Percentiles rank a stretch among this genome's conserved stretches.
Conservation (phyloP, 1,140 invertebrate species). For the Drosophila truncata region DNA sequence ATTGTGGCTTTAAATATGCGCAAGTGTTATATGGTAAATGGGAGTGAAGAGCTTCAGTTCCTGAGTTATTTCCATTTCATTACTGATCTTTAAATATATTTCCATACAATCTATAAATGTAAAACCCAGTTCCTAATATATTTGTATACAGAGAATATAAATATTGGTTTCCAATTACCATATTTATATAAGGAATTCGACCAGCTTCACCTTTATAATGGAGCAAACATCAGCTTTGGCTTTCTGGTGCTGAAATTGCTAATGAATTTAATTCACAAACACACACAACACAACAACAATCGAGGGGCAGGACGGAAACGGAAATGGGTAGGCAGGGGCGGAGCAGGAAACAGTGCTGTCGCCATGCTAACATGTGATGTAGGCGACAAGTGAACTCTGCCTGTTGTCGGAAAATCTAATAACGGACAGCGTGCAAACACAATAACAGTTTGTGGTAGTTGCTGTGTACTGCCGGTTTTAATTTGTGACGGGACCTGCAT, state of each 20-base stretch:
- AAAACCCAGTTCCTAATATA: neutral
- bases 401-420: conserved; percentile 72
- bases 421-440: conserved; percentile 63
- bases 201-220: neutral
- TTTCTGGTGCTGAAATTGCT: conserved; percentile 42
- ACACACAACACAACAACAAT: neutral
- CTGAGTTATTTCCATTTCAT: neutral
- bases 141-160: neutral
- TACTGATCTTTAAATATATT: conserved; percentile 7
- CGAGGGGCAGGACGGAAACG: neutral
- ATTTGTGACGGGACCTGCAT: conserved; percentile 72
- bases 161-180: neutral
- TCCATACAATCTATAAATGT: neutral
- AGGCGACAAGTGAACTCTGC: conserved; percentile 67
- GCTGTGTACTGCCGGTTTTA: conserved; percentile 58
- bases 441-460: conserved; percentile 57
- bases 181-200: neutral
- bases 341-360: conserved; percentile 23
- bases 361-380: conserved; percentile 46
- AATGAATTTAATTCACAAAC: conserved; percentile 49
- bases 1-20: neutral
- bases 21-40: neutral
- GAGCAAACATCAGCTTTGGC: conserved; percentile 1
- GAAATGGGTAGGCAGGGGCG: neutral
- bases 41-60: no score